Percentiles rank a stretch among this genome's conserved stretches.
Conservation (phyloP, 2,797 vertebrate species). For the Thripadectes ignobilis region DNA sequence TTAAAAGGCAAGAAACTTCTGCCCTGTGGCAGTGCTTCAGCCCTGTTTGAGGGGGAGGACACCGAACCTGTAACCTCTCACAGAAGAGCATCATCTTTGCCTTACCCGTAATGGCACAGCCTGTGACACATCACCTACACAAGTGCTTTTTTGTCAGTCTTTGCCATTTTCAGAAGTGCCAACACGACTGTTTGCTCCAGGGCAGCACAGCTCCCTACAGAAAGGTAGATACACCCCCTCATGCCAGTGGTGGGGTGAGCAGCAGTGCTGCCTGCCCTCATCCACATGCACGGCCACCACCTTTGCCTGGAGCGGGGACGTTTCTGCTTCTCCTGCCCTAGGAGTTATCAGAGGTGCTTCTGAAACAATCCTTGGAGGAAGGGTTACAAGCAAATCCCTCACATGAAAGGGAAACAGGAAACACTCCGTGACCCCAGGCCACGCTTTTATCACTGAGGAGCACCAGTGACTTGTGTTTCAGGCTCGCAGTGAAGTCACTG, state of each 20-base stretch:
- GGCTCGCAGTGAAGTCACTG: neutral
- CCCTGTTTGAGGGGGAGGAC: neutral
- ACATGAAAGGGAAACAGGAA: neutral
- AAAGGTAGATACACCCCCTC: neutral
- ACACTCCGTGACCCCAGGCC: neutral
- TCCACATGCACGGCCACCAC: neutral
- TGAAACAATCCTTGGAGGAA: neutral
- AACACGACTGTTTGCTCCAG: neutral
- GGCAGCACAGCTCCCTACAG: neutral
- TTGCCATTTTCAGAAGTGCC: neutral
- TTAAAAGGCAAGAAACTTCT: neutral
- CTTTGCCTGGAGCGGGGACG: neutral
- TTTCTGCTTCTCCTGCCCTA: neutral
- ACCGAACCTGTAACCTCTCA: rapidly evolving
- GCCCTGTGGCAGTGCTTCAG: neutral
- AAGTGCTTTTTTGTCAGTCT: neutral
- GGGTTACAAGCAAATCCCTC: neutral
- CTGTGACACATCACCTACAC: neutral
- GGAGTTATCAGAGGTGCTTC: neutral
- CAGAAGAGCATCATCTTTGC: neutral
- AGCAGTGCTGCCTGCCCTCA: neutral
- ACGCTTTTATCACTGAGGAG: neutral
- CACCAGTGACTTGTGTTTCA: neutral
- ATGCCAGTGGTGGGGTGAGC: neutral
- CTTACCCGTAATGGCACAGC: neutral